These are phyloP conservation scores for Whitmania pigra DNA, from an alignment of 1,140 invertebrate species.

Conservation along the genomic window DNA sequence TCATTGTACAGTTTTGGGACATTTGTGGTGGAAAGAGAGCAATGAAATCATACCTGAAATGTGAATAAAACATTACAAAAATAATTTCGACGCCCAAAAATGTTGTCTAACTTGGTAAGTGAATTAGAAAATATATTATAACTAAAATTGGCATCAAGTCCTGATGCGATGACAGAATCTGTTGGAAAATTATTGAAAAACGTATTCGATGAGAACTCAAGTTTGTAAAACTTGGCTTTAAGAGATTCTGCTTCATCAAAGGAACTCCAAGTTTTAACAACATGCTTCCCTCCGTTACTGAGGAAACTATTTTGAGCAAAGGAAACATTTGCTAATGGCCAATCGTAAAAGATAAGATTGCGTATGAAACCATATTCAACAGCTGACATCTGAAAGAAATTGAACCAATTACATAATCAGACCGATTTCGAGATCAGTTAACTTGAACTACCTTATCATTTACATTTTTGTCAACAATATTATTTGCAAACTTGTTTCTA, in stretches of 20 bases:
- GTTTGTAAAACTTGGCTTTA: background rate
- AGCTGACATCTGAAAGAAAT: too few relatives aligned
- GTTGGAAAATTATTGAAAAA: conserved; percentile 8
- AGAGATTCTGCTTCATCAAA: background rate
- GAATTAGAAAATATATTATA: conserved; percentile 8
- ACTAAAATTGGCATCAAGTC: background rate
- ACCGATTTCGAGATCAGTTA: too few relatives aligned
- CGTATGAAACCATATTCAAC: background rate
- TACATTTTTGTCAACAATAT: background rate
- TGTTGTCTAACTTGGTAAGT: background rate
- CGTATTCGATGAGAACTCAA: background rate
- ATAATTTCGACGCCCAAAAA: background rate
- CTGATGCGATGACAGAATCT: background rate
- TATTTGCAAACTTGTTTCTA: background rate
- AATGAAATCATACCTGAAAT: background rate
- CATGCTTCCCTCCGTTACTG: background rate
- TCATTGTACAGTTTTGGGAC: conserved; percentile 5
- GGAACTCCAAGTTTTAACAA: background rate
- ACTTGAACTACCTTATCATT: background rate
- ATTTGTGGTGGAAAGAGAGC: background rate
- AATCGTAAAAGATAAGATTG: background rate
- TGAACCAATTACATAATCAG: too few relatives aligned
- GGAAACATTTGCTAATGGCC: background rate
- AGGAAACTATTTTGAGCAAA: background rate
- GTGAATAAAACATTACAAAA: background rate